Base-by-base conservation (phyloP, 2,888 invertebrate species). In the Zaprionus bogoriensis region DNA sequence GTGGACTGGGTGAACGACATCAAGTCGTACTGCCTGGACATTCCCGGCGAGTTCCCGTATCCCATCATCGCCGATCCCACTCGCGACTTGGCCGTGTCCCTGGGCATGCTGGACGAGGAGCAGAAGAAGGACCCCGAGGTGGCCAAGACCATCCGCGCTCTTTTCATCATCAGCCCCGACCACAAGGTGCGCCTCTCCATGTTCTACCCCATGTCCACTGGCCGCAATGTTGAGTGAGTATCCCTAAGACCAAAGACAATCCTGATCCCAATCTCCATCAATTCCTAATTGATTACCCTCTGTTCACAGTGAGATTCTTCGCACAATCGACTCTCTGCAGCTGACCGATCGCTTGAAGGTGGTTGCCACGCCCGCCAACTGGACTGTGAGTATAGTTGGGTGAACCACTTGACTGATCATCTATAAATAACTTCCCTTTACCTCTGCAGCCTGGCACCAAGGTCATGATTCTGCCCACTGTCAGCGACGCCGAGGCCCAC, bases 361-460 rank as follows among this genome's bases (percentile, higher is more conserved):
- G 62, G 93, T 96, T 58, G 97, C 96, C 6, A 97, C 97, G 3
- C 97, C 97, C 17, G 97, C 94, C 20, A 95, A 96, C 89, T 97
- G 97, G 97, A 93, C 93, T 91, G 95, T 96, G 91, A 91, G 92
- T 91, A 17, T 20, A 12, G 0, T 14, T 4, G 19, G 0, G 7
- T 0, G 1, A 20, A 0, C 0, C 1, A 1, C n/a, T 4, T 4
- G 6, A 20, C n/a, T 23, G 20, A 14, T 25, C 6, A 10, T 4
- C 10, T n/a, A n/a, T 3, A 10, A 22, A 10, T 17, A 20, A 55
- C 2, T 36, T 14, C 3, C 25, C 1, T 4, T 6, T 44, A n/a
- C 5, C n/a, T 58, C 2, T 62, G 7, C 36, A 91, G 95, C 93
- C 93, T 45, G 96, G 96, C 48, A 93, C 93, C 7, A 94, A 95